Evolutionary conservation across 2,113 vertebrate species (phyloP).

Genomic region (Bubo bubo): DNA sequence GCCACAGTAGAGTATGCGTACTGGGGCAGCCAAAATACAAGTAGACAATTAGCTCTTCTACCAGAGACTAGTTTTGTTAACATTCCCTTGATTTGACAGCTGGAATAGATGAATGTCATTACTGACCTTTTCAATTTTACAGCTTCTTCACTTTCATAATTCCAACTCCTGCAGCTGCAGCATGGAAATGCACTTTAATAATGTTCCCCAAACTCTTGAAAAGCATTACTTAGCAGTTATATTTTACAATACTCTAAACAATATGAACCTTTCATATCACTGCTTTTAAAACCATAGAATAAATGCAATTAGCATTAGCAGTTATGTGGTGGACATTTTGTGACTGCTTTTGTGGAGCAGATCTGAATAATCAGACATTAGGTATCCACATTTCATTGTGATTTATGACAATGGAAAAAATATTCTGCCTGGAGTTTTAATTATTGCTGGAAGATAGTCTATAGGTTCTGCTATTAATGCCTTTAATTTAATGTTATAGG

Average conservation of each 20-base stretch:
- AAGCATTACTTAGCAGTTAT: background rate
- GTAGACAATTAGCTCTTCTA: constrained; percentile 35
- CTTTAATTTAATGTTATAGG: background rate
- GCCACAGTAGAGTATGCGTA: background rate
- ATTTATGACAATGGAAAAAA: background rate
- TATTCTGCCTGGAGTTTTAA: background rate
- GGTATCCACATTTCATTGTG: background rate
- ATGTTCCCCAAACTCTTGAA: constrained; percentile 20
- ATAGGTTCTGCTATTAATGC: background rate
- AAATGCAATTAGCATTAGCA: constrained; percentile 15
- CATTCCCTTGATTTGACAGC: constrained; percentile 53
- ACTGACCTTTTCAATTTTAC: constrained; percentile 70
- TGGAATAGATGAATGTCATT: constrained; percentile 65
- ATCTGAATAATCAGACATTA: constrained; percentile 10
- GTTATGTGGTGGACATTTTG: background rate
- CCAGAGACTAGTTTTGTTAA: constrained; percentile 32
- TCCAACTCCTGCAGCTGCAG: constrained; percentile 41
- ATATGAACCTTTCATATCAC: background rate
- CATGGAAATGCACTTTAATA: constrained; percentile 54
- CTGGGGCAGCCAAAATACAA: constrained; percentile 39
- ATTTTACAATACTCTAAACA: constrained; percentile 31
- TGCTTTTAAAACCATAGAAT: constrained; percentile 25
- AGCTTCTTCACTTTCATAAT: constrained; percentile 59
- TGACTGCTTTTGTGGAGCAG: background rate
- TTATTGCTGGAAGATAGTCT: constrained; percentile 27